Base-by-base conservation (phyloP, 2,113 vertebrate species). In the Psettodes erumei region DNA sequence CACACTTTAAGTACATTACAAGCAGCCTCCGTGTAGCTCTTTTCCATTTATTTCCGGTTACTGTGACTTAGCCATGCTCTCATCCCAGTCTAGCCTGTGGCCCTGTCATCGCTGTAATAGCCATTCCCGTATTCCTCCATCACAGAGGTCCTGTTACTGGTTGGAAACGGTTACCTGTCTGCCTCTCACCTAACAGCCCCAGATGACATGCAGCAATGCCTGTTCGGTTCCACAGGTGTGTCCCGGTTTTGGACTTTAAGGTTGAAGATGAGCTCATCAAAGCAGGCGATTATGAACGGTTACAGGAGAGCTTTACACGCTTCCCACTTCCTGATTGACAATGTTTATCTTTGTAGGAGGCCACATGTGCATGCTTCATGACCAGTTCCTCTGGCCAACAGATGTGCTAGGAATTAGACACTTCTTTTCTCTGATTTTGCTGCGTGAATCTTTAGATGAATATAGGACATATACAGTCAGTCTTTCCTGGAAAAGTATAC, bases 61-160 rank as follows among this genome's bases (percentile, higher is more conserved):
- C 0, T 21, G 56, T 79, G 80, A 82, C 85, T 56, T 16, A 71
- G 58, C 71, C 71, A 69, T 87, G 65, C 59, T 76, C 43, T 89
- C 83, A 85, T 79, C 55, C 75, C 42, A 25, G 74, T 83, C 84
- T 86, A 69, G 79, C 47, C 87, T 72, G 68, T 76, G 58, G 75
- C 66, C 37, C 51, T 59, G 65, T 81, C 75, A 71, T 56, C 15
- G 2, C 51, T 81, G 1, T 77, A 80, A 84, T 83, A 66, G 55
- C 62, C 55, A 45, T 81, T 71, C 62, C 63, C 71, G 79, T 21
- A 9, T 43, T 62, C n/a, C 27, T 47, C 35, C 58, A 65, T 81
- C 23, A 45, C 76, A 81, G 32, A 71, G 13, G 21, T 42, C 63
- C 40, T 60, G 53, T 78, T 61, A 77, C 62, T 61, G 71, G 53